Evolutionary conservation across 2,797 vertebrate species (phyloP).

Genomic region (Aeoliscus strigatus): DNA sequence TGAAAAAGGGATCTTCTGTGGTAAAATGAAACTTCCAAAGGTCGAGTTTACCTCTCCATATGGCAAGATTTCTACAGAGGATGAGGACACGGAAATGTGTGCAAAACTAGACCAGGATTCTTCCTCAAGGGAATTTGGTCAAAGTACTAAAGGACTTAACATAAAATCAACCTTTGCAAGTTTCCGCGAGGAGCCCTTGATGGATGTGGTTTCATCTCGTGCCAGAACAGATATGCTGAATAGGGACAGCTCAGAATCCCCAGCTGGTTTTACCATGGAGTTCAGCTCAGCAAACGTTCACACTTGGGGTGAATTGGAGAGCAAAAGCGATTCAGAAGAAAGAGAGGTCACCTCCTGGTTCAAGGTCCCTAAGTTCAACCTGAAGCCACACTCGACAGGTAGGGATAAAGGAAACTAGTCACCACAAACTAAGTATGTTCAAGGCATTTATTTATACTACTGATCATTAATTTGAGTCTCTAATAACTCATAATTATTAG

Average conservation of each 20-base stretch:
- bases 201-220: constrained; percentile 61
- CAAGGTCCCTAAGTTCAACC: constrained; percentile 77
- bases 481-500: too few species aligned
- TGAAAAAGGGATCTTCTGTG: constrained; percentile 52
- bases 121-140: constrained; percentile 23
- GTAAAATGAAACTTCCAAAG: constrained; percentile 77
- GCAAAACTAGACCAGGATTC: constrained; percentile 41
- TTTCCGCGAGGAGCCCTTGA: constrained; percentile 46
- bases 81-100: constrained; percentile 40
- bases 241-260: constrained; percentile 66
- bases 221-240: constrained; percentile 74
- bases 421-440: too few species aligned
- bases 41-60: constrained; percentile 77
- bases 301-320: constrained; percentile 51
- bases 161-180: constrained; percentile 54
- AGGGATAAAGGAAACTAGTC: too few species aligned
- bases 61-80: constrained; percentile 45
- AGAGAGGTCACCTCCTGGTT: constrained; percentile 77
- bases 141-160: constrained; percentile 28
- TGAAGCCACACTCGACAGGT: constrained; percentile 79
- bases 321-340: constrained; percentile 36
- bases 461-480: too few species aligned
- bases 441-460: too few species aligned
- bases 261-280: constrained; percentile 48
- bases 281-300: constrained; percentile 57